Evolutionary conservation across 2,113 vertebrate species (phyloP).

Genomic region (Panthera leo): DNA sequence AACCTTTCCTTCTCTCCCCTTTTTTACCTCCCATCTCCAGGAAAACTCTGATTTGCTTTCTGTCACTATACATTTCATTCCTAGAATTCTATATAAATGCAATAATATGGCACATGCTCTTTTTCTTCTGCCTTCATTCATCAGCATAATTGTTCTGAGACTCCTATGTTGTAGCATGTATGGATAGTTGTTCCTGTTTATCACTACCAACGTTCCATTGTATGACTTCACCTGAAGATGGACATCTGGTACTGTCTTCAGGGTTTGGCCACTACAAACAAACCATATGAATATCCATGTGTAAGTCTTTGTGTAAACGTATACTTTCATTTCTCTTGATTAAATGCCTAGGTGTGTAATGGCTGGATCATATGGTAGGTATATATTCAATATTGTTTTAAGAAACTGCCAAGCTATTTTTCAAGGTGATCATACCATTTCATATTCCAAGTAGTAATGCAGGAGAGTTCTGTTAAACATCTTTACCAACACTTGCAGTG

Average conservation of each 20-base stretch:
- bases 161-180: background rate
- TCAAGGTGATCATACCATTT: background rate
- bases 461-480: background rate
- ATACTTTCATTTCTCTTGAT: background rate
- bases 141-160: background rate
- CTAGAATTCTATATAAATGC: background rate
- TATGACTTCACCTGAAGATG: background rate
- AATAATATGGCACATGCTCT: background rate
- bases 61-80: background rate
- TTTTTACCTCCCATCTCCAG: no score
- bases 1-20: background rate
- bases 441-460: background rate
- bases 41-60: background rate
- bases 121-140: background rate
- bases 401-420: slow-evolving; percentile 1
- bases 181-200: background rate
- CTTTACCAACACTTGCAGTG: background rate
- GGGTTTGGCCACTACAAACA: background rate
- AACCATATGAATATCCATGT: background rate
- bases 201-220: background rate
- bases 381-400: background rate
- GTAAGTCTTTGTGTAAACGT: background rate
- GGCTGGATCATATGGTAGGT: background rate
- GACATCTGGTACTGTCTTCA: background rate
- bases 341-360: background rate